Evolutionary conservation across 2,797 vertebrate genomes (phyloP), one percentile per base, ranked within the genome.

Genomic region (Cossypha niveicapilla): DNA sequence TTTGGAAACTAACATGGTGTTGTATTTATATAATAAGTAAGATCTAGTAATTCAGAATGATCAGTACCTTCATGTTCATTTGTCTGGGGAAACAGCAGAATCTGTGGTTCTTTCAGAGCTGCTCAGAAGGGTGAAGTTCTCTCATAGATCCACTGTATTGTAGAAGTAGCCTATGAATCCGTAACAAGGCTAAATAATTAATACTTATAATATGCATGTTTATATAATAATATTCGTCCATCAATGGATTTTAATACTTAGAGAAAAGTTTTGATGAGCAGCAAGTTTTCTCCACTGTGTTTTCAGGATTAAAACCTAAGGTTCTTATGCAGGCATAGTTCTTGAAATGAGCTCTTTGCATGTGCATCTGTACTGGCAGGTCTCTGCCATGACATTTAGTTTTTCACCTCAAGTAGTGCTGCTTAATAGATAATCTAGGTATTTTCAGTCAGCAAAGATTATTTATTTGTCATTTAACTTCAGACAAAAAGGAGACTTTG

Each of bases 401-500:
- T 93, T 76, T 56, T 88, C 28, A 7, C 85, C 75, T 79, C 41
- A 21, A 77, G 32, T 30, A 68, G 60, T 1, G 4, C 75, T 60
- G 34, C 54, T 78, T 87, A 76, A 30, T 37, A 58, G 68, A 51
- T 92, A 88, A 95, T 86, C 75, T n/a, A 70, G 39, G 15, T 85
- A 86, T 86, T 87, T 83, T 79, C 45, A 57, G 39, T 62, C 82
- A 80, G 39, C 23, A 65, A 35, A 85, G n/a, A 57, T 89, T 86
- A 90, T 92, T 91, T 96, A 61, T 86, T 86, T 86, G 62, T 93
- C 24, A 53, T 80, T 87, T 93, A 41, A 42, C 65, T 80, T 77
- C 13, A 65, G 72, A 48, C 7, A 18, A 53, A 80, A 17, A 34
- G 66, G 32, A 93, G 44, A 47, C 41, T 83, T 80, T 5, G 32